Base-by-base conservation (phyloP, 2,888 invertebrate species). In the Macrosoma leucophasiata region DNA sequence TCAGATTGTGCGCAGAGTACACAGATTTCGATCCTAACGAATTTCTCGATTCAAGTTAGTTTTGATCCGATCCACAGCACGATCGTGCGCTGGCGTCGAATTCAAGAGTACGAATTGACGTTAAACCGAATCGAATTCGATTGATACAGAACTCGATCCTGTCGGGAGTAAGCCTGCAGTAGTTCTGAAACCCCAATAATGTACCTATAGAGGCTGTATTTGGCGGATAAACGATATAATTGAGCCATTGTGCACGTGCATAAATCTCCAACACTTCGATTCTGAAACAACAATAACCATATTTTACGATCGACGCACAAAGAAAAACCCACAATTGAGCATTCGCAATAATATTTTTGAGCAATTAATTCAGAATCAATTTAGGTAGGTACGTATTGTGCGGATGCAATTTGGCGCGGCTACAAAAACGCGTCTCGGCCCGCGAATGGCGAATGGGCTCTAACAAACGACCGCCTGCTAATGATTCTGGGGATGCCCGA, bases 381-480 rank as follows among this genome's bases (percentile, higher is more conserved):
- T 78, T 71, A 56, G 68, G 61, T 54, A 64, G 66, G 61, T 67
- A 70, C 75, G 74, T 78, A 78, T 77, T 77, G 76, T 70, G 65
- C 74, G 76, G 75, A 74, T 82, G 81, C 79, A 81, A 82, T 82
- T 82, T 81, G 75, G 81, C 67, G 65, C 52, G 57, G 63, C 57
- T 66, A 76, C 82, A 82, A 82, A 82, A 82, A 82, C 76, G 57
- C 64, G 77, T 77, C 81, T 76, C 77, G 66, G 65, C 55, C 62
- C 68, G 68, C 75, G 68, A 70, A 69, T n/a, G n/a, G n/a, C n/a
- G n/a, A n/a, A n/a, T n/a, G n/a, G 70, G 70, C 67, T 75, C 70
- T 75, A 78, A 82, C 82, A 79, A 84, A 82, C 82, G 82, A 82
- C 72, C 78, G 71, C 74, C 71, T 62, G 74, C 81, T 82, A 84